phyloP scores from a whole-genome alignment of 2,888 invertebrate genomes.

The Chymomyza amoena region DNA sequence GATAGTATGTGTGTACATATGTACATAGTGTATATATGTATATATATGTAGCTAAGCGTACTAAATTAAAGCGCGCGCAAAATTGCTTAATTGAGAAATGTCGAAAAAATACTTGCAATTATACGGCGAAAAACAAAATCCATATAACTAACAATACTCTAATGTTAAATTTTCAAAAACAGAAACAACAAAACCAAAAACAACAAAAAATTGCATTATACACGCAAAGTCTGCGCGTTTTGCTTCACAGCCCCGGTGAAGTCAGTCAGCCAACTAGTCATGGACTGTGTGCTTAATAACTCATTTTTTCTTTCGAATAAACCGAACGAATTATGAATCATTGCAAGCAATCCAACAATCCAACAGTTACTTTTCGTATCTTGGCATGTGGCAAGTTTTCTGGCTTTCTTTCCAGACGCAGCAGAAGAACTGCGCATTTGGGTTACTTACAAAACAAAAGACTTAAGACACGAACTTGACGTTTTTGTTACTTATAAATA shows the following conservation, averaged over 20 bases:
- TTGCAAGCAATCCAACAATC: neutral
- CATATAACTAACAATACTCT: neutral
- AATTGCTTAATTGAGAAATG: constrained; percentile 68
- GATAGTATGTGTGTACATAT: neutral
- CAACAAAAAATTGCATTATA: constrained; percentile 41
- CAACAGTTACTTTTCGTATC: neutral
- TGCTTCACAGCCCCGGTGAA: neutral
- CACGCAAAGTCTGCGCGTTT: constrained; percentile 39
- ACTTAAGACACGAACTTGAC: constrained; percentile 55
- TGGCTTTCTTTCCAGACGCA: neutral
- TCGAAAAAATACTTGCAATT: constrained; percentile 43
- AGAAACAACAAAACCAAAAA: constrained; percentile 44
- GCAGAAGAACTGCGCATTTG: neutral
- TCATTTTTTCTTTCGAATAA: constrained; percentile 7
- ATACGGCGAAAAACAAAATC: neutral
- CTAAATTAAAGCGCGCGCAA: constrained; percentile 6
- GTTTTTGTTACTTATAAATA: too few relatives aligned
- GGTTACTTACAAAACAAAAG: constrained; percentile 26
- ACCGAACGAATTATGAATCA: neutral
- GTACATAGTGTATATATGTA: neutral
- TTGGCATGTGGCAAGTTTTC: neutral
- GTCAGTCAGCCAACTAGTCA: neutral
- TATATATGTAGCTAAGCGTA: neutral
- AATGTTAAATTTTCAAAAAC: constrained; percentile 21
- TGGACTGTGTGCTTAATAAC: constrained; percentile 19